Evolutionary conservation across 2,113 vertebrate genomes (phyloP).

Genomic region (Monopterus albus): DNA sequence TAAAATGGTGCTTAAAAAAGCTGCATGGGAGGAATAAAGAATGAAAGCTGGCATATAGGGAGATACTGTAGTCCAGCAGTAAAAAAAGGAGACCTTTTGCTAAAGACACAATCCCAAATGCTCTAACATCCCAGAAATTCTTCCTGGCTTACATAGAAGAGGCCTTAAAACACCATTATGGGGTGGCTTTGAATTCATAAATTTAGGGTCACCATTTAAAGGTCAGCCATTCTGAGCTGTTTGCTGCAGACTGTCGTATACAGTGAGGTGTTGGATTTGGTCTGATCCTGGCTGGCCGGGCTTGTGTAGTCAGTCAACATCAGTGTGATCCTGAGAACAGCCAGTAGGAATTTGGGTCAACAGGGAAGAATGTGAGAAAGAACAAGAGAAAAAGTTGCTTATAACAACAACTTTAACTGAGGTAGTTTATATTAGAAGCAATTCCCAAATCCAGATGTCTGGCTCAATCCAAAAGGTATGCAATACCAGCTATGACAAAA

Average conservation of each 20-base stretch:
- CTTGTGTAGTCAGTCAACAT: conserved; percentile 13
- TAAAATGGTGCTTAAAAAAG: conserved; percentile 37
- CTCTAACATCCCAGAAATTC: background rate
- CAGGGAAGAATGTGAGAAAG: background rate
- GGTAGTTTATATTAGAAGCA: background rate
- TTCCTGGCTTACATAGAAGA: background rate
- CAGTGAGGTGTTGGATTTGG: conserved; percentile 23
- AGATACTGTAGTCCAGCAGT: conserved; percentile 3
- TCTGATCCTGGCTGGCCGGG: background rate
- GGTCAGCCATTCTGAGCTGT: background rate
- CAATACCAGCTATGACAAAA: background rate
- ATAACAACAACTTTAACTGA: background rate
- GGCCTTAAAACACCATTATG: background rate
- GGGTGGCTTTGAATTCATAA: background rate
- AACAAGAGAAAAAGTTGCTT: background rate
- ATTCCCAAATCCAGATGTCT: too few relatives aligned
- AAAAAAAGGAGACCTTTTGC: background rate
- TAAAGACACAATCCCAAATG: background rate
- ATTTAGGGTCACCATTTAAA: background rate
- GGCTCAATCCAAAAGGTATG: conserved; percentile 5
- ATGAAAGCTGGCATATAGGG: conserved; percentile 17
- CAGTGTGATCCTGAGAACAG: conserved; percentile 13
- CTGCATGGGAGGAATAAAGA: conserved; percentile 41
- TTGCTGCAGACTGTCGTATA: background rate
- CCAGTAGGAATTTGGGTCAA: background rate